phyloP scores from a whole-genome alignment of 2,797 vertebrate species.

The Microcaecilia unicolor region DNA sequence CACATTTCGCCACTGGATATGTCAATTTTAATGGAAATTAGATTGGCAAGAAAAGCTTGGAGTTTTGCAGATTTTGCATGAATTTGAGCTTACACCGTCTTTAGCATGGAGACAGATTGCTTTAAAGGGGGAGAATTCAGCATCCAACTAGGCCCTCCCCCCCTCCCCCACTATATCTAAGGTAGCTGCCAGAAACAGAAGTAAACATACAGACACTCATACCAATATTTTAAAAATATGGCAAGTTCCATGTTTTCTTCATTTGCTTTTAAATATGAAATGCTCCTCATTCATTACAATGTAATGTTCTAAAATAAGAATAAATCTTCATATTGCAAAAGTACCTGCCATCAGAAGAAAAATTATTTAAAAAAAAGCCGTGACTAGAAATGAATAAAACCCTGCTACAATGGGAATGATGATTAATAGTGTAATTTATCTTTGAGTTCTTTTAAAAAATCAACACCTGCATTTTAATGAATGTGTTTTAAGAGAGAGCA shows the following conservation, averaged over 20 bases:
- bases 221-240: slow-evolving; percentile 7
- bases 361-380: slow-evolving; percentile 17
- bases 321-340: slow-evolving; percentile 12
- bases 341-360: slow-evolving; percentile 20
- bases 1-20: too few relatives aligned
- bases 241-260: slow-evolving; percentile 2
- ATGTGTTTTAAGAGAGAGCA: slow-evolving; percentile 3
- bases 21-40: too few relatives aligned
- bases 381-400: slow-evolving; percentile 3
- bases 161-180: too few relatives aligned
- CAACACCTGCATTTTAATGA: slow-evolving; percentile 24
- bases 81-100: too few relatives aligned
- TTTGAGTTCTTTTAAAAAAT: slow-evolving; percentile 15
- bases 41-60: too few relatives aligned
- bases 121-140: too few relatives aligned
- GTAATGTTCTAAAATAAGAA: slow-evolving; percentile 24
- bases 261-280: slow-evolving; percentile 24
- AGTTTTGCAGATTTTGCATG: too few relatives aligned
- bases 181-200: slow-evolving; percentile 8
- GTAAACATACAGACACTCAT: slow-evolving; percentile 7
- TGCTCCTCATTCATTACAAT: slow-evolving; percentile 27
- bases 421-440: slow-evolving; percentile 22
- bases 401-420: slow-evolving; percentile 1
- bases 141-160: too few relatives aligned
- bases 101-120: too few relatives aligned